These are phyloP conservation scores for Penelope pileata DNA, from an alignment of 2,113 vertebrate species.

Conservation along the genomic window DNA sequence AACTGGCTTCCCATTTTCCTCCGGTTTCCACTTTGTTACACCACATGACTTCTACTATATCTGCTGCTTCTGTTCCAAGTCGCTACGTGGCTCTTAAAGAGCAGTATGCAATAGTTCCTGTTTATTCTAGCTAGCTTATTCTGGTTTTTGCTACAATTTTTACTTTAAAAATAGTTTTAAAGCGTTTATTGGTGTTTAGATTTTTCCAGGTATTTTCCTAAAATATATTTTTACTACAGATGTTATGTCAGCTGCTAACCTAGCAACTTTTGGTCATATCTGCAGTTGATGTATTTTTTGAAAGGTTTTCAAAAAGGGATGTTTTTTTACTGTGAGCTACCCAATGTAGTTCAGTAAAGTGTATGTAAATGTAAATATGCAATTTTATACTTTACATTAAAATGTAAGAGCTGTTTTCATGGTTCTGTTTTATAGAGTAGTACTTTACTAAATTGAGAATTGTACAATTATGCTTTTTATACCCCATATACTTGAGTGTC, in stretches of 20 bases:
- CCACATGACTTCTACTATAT: neutral
- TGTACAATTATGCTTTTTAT: neutral
- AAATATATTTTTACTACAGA: slow-evolving; percentile 81
- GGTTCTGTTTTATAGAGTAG: slow-evolving; percentile 58
- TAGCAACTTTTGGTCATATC: slow-evolving; percentile 59
- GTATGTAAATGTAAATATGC: slow-evolving; percentile 58
- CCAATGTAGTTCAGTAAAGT: slow-evolving; percentile 39
- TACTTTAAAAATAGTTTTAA: slow-evolving; percentile 72
- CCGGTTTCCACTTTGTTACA: neutral
- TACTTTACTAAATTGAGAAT: slow-evolving; percentile 37
- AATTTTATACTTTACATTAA: slow-evolving; percentile 67
- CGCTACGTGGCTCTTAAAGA: slow-evolving; percentile 58
- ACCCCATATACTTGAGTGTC: neutral
- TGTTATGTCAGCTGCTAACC: slow-evolving; percentile 74
- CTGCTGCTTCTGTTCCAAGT: slow-evolving; percentile 40
- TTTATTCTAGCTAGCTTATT: slow-evolving; percentile 44
- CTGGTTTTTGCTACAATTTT: slow-evolving; percentile 50
- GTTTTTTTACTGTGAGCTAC: slow-evolving; percentile 52
- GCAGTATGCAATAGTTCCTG: slow-evolving; percentile 56
- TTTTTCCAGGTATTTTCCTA: slow-evolving; percentile 79
- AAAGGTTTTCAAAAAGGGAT: slow-evolving; percentile 54
- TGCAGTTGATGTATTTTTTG: slow-evolving; percentile 69
- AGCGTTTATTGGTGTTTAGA: slow-evolving; percentile 73
- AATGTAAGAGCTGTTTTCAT: slow-evolving; percentile 52
- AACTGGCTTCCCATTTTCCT: slow-evolving; percentile 21